phyloP scores from a whole-genome alignment of 2,113 vertebrate genomes.

The Felis catus region F.catus_Fca126_mat1.0 CM031428.1:26001501-26002000 shows the following conservation, averaged over 20 bases:
- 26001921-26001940: no score
- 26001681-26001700: not conserved
- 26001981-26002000: no score
- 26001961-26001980: no score
- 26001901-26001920: no score
- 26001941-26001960: no score
- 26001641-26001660: not conserved
- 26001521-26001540: not conserved
- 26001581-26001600: not conserved
- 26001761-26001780: not conserved
- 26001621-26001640: not conserved
- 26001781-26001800: not conserved
- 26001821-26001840: no score
- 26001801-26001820: not conserved
- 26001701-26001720: not conserved
- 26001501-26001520: not conserved
- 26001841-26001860: no score
- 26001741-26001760: not conserved
- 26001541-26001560: not conserved
- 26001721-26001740: no score
- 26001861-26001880: no score
- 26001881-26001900: no score
- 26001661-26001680: not conserved
- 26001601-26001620: slow-evolving; percentile 9
- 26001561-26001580: not conserved